These are phyloP conservation scores for Centropus unirufus DNA, from an alignment of 2,113 vertebrate species.

Conservation along the genomic window DNA sequence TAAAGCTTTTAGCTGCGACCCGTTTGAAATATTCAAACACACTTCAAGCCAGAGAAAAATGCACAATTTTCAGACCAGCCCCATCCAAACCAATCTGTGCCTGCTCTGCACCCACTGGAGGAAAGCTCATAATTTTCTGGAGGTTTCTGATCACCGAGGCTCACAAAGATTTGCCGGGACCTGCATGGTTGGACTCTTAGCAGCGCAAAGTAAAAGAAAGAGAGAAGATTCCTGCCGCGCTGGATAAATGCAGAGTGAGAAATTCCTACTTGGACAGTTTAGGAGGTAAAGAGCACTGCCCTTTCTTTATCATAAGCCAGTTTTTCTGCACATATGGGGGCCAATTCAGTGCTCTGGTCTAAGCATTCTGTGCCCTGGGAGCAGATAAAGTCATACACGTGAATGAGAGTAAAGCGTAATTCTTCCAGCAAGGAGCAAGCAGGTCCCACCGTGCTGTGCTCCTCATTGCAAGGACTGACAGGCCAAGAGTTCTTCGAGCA, in stretches of 20 bases:
- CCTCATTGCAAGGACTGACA: neutral
- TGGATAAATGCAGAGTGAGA: neutral
- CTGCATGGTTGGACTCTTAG: neutral
- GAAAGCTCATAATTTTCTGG: neutral
- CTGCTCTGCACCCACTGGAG: neutral
- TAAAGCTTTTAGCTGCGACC: neutral
- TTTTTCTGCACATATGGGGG: neutral
- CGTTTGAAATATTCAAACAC: neutral
- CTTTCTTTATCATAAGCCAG: neutral
- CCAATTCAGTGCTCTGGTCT: neutral
- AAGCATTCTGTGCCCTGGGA: neutral
- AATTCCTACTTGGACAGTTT: neutral
- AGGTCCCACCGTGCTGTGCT: neutral
- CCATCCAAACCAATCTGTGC: neutral
- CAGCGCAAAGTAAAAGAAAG: constrained; percentile 5
- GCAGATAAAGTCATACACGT: accelerated
- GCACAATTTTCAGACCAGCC: neutral
- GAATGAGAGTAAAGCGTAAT: neutral
- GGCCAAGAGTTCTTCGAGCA: neutral
- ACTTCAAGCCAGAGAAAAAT: neutral
- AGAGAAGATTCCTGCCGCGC: neutral
- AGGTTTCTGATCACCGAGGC: neutral
- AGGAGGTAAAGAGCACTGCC: neutral
- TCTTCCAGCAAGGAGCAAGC: neutral
- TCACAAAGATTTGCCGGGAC: neutral